Percentiles rank a stretch among this genome's conserved stretches.
These are phyloP conservation scores for Tiliacea aurago DNA, from an alignment of 2,888 invertebrate species.

Conservation along the genomic window DNA sequence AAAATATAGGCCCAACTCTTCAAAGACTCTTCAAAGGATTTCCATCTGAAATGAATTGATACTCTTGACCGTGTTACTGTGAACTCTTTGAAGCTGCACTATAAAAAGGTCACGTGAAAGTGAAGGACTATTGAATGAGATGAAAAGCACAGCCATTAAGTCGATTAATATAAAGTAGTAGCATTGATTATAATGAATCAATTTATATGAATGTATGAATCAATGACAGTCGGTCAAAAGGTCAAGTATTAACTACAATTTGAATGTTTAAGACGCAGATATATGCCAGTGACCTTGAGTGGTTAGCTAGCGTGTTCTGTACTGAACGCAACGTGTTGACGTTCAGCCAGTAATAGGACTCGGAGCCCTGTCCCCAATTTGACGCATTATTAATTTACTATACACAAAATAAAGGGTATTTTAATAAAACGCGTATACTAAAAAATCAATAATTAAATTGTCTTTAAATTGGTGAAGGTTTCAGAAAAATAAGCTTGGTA, in stretches of 20 bases:
- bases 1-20: neutral
- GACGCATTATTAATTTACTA: too few species aligned
- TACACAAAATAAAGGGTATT: too few species aligned
- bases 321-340: too few species aligned
- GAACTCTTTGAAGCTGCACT: slow-evolving; percentile 11
- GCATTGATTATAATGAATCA: neutral
- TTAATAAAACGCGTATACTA: too few species aligned
- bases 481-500: too few species aligned
- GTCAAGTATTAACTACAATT: neutral
- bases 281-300: too few species aligned
- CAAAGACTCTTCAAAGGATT: slow-evolving; percentile 15
- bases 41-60: slow-evolving; percentile 32
- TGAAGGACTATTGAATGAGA: slow-evolving; percentile 9
- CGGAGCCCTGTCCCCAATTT: too few species aligned
- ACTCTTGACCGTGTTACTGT: slow-evolving; percentile 4
- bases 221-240: neutral
- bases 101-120: slow-evolving; percentile 11
- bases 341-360: too few species aligned
- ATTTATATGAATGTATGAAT: neutral
- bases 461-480: too few species aligned
- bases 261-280: neutral
- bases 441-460: too few species aligned
- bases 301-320: too few species aligned
- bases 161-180: slow-evolving; percentile 2
- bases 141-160: slow-evolving; percentile 18